A percentile compares a stretch with the other conserved stretches of the same genome.
phyloP scores from a whole-genome alignment of 1,140 invertebrate genomes.

The Episyrphus balteatus region DNA sequence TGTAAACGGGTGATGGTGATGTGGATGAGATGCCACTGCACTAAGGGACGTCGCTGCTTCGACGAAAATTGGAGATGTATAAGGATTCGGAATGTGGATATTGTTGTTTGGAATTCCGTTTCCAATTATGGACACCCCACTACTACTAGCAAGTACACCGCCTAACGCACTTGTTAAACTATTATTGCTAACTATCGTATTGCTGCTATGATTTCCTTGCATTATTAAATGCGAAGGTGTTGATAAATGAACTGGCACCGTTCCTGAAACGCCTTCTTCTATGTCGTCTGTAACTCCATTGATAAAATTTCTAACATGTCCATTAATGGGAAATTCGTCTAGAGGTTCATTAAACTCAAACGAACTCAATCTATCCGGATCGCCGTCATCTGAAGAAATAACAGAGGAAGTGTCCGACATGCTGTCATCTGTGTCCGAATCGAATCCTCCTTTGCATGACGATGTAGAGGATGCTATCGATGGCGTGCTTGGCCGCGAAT shows the following conservation, averaged over 20 bases:
- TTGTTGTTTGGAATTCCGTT: too few relatives aligned
- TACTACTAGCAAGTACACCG: too few relatives aligned
- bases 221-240: too few relatives aligned
- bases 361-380: conserved; percentile 16
- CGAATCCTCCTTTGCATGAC: conserved; percentile 23
- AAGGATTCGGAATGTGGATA: too few relatives aligned
- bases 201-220: conserved; percentile 1
- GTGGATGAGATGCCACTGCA: too few relatives aligned
- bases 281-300: conserved; percentile 28
- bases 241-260: too few relatives aligned
- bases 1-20: too few relatives aligned
- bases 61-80: too few relatives aligned
- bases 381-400: conserved; percentile 15
- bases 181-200: neutral
- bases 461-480: conserved; percentile 30
- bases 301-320: conserved; percentile 33
- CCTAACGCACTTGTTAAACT: neutral
- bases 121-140: too few relatives aligned
- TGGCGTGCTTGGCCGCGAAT: conserved; percentile 11
- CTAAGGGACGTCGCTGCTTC: too few relatives aligned
- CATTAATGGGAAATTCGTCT: conserved; percentile 28
- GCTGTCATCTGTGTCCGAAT: conserved; percentile 20
- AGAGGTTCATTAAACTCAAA: conserved; percentile 16
- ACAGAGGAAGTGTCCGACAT: conserved; percentile 25
- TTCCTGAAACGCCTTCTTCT: neutral